Evolutionary conservation across 2,797 vertebrate species (phyloP), one percentile per base, ranked within the genome.

Genomic region (Myripristis murdjan): DNA sequence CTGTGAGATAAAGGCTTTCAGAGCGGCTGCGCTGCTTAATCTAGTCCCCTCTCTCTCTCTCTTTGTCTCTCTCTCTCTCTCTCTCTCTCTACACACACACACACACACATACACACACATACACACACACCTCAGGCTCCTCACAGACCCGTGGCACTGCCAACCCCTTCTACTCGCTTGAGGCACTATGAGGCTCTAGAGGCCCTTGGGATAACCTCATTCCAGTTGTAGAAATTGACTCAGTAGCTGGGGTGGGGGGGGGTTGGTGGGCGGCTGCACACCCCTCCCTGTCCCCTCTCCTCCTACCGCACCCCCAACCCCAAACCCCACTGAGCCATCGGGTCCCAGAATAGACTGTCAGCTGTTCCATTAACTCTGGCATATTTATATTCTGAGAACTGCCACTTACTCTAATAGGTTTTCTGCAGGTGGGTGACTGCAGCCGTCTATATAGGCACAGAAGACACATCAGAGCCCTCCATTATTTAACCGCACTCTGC

Each of bases 341-440:
- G 83, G 73, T 79, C 83, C 74, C 48, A 83, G 84, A 94, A 93
- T 91, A 93, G 89, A 90, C 90, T 90, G 89, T 94, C 93, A 94
- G 93, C 89, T 94, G 91, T 95, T 95, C 92, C 91, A 94, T 95
- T 95, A 94, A 92, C 81, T 91, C 81, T 62, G 81, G 87, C 91
- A 93, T 94, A 93, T 94, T 95, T 94, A 93, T 94, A 93, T 91
- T 93, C 92, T 70, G 81, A 91, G 87, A 91, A 86, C 91, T 89
- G 91, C 89, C 91, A 92, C 90, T 94, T 93, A 93, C 82, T 90
- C 85, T 93, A 94, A 94, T 94, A 92, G 92, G 86, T 93, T 93
- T 88, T 87, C 86, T 89, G 77, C 89, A 89, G 85, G 89, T 90
- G 82, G 71, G 79, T 70, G 84, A 87, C 77, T 84, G 69, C 52